Conservation (phyloP, 2,888 invertebrate species). For the Spicauda simplicius region DNA sequence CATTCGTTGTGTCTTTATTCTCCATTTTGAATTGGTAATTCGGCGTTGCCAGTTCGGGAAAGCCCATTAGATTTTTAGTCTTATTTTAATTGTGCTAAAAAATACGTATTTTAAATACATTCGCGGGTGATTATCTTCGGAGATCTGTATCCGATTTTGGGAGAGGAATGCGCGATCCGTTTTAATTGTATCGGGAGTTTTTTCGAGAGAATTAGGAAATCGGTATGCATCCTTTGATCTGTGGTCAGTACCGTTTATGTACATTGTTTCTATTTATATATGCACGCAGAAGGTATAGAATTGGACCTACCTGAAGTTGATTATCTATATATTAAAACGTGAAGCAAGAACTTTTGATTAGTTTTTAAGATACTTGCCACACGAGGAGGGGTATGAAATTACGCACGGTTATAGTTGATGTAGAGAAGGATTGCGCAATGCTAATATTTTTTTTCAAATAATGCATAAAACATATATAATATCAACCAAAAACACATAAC, state of each 20-base stretch:
- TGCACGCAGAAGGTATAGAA: no score
- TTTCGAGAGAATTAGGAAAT: neutral
- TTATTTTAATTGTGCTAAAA: conserved; percentile 28
- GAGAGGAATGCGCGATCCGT: conserved; percentile 24
- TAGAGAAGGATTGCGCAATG: no score
- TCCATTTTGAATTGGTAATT: conserved; percentile 37
- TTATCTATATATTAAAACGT: no score
- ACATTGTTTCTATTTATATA: neutral
- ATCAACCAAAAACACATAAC: no score
- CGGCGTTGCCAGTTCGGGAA: conserved; percentile 35
- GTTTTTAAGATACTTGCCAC: no score
- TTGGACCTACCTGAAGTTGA: no score
- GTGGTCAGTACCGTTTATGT: neutral
- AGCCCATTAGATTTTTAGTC: conserved; percentile 37
- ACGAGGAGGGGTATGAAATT: no score
- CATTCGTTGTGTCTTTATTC: conserved; percentile 33
- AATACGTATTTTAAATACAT: conserved; percentile 31
- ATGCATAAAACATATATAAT: no score
- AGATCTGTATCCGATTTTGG: conserved; percentile 25
- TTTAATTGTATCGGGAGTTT: conserved; percentile 18
- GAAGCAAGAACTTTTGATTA: no score
- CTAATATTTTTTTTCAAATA: no score
- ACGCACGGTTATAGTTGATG: no score
- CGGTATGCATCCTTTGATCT: neutral
- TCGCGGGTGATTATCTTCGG: conserved; percentile 28